phyloP scores from a whole-genome alignment of 2,113 vertebrate species.

The Mohoua ochrocephala region DNA sequence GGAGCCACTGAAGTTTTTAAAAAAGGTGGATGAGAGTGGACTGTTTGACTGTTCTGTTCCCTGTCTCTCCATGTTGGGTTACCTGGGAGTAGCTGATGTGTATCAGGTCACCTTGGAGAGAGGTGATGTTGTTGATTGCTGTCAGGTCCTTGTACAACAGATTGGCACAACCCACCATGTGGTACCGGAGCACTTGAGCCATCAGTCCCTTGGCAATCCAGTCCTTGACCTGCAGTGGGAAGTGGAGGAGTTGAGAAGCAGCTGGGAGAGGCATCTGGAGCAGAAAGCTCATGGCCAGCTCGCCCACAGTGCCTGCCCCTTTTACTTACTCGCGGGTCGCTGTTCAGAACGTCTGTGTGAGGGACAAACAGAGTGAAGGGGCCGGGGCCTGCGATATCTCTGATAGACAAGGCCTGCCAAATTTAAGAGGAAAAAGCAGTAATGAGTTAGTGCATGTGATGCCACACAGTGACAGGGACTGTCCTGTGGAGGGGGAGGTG shows the following conservation, averaged over 20 bases:
- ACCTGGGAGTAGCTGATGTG: constrained; percentile 78
- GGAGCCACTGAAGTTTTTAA: neutral
- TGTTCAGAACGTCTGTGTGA: neutral
- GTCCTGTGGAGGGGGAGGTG: neutral
- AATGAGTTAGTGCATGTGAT: neutral
- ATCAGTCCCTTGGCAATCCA: constrained; percentile 58
- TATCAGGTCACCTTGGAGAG: constrained; percentile 81
- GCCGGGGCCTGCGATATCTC: constrained; percentile 71
- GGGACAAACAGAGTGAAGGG: constrained; percentile 89
- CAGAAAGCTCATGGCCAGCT: neutral
- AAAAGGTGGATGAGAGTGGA: neutral
- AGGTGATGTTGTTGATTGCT: constrained; percentile 71
- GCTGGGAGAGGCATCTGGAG: too few species aligned
- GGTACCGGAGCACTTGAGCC: constrained; percentile 77
- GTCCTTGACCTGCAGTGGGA: constrained; percentile 60
- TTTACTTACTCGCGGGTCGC: constrained; percentile 60
- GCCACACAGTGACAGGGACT: fast-evolving
- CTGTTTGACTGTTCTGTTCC: neutral
- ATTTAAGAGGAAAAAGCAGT: neutral
- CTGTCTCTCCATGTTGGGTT: neutral
- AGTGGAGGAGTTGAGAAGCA: neutral
- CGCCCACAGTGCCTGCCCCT: neutral
- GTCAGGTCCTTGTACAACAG: constrained; percentile 77
- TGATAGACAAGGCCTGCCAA: constrained; percentile 68
- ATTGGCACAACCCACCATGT: constrained; percentile 82